Base-by-base conservation (phyloP, 2,888 invertebrate species). In the Lampropteryx suffumata region DNA sequence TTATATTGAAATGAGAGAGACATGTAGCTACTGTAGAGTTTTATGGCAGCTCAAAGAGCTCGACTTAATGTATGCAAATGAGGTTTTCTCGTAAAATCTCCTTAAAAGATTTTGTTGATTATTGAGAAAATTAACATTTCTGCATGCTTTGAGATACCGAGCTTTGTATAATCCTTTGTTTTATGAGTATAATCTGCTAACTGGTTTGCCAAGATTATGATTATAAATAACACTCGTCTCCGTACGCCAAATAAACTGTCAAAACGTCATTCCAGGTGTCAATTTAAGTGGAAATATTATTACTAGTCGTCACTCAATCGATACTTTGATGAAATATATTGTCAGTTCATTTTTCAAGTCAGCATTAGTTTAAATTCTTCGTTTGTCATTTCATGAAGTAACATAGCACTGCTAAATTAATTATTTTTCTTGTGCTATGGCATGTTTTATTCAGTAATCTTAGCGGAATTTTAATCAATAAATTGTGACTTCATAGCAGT, bases 1-100 rank as follows among this genome's bases (percentile, higher is more conserved):
- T 36, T 49, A 40, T 47, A 52, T 52, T 47, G 34, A 47, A 52
- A 52, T 52, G 39, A 52, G 47, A n/a, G 39, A 50, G 49, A 50
- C 39, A 34, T 14, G 10, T 37, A 42, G 49, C 44, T 53, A 24
- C 52, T 39, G 52, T 47, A 30, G 39, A 45, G 12, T 47, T 37
- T 43, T 47, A 43, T 43, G 21, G 21, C 45, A 32, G 30, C 28
- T 47, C 32, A 39, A 44, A 43, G 21, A 33, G 43, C 33, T 43
- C 8, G 17, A 14, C 21, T 27, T 53, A 40, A 33, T 40, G 37
- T 41, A 53, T 53, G 48, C 44, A 44, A 48, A 53, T 53, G 39
- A 49, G 40, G 24, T 40, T 44, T 41, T 42, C 45, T 44, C 40
- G 35, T 32, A 17, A 39, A 51, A 46, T 46, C 46, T 33, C n/a